Percentiles rank a stretch among this genome's conserved stretches.
Evolutionary conservation across 1,140 invertebrate genomes (phyloP).

Genomic region (Pseudomyrmex sp.): DNA sequence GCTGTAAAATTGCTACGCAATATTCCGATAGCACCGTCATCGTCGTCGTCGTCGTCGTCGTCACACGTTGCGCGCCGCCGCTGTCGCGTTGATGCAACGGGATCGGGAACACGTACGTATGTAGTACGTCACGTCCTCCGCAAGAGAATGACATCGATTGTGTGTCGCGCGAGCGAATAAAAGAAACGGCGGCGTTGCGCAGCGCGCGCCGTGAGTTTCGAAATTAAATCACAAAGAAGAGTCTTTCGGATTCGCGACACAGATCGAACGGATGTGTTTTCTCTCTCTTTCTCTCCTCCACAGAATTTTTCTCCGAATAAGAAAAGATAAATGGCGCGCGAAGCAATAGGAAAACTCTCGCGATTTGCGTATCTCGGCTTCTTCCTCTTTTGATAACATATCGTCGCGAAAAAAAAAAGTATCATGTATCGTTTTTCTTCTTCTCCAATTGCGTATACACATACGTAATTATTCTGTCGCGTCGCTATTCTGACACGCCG

Average conservation of each 20-base stretch:
- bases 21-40: slow-evolving; percentile 15
- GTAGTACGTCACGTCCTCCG: too few relatives aligned
- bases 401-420: neutral
- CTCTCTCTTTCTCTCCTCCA: too few relatives aligned
- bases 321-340: neutral
- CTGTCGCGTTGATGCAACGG: slow-evolving; percentile 24
- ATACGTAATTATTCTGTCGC: slow-evolving; percentile 4
- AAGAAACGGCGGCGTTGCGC: neutral
- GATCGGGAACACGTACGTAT: slow-evolving; percentile 12
- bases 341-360: neutral
- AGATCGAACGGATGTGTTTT: too few relatives aligned
- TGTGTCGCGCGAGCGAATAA: too few relatives aligned
- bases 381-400: neutral
- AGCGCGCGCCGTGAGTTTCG: neutral
- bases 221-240: too few relatives aligned
- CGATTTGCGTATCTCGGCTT: neutral
- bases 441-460: neutral
- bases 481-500: slow-evolving; percentile 2
- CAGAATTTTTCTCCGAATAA: too few relatives aligned
- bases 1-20: slow-evolving; percentile 33
- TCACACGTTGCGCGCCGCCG: neutral
- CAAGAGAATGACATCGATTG: too few relatives aligned
- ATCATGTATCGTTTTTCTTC: neutral
- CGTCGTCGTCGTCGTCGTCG: neutral
- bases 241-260: too few relatives aligned